A percentile compares a stretch with the other conserved stretches of the same genome.
These are phyloP conservation scores for Anguilla obscura DNA, from an alignment of 2,797 vertebrate genomes.

Conservation along the genomic window DNA sequence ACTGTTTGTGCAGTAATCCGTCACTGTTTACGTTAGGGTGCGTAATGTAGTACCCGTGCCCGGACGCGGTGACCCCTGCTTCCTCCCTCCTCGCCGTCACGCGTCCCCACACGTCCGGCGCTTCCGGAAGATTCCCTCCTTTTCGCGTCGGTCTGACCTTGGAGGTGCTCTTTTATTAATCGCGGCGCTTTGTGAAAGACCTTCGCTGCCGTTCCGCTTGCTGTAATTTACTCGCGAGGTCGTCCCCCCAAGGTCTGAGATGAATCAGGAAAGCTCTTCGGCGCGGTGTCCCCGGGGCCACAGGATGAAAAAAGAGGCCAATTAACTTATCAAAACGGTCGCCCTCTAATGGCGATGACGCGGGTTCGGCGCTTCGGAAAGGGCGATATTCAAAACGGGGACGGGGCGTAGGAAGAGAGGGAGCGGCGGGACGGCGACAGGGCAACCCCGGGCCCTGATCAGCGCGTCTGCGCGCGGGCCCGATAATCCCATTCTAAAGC, in stretches of 20 bases:
- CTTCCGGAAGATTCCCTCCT: too few relatives aligned
- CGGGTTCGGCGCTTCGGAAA: conserved; percentile 55
- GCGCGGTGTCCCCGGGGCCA: conserved; percentile 44
- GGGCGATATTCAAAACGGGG: conserved; percentile 53
- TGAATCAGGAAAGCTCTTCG: conserved; percentile 42
- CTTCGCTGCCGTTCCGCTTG: conserved; percentile 44
- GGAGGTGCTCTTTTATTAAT: conserved; percentile 25
- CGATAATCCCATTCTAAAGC: conserved; percentile 69
- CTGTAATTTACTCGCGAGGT: conserved; percentile 47
- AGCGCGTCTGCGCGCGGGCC: conserved; percentile 46
- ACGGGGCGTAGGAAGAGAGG: conserved; percentile 30
- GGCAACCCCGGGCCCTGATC: conserved; percentile 47
- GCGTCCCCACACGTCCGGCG: neutral
- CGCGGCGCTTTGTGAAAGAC: conserved; percentile 31
- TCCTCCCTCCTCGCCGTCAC: neutral
- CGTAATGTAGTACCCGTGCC: neutral
- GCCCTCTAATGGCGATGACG: conserved; percentile 52
- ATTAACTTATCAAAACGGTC: conserved; percentile 68
- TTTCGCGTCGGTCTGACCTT: neutral
- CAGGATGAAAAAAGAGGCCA: conserved; percentile 54
- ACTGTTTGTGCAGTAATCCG: neutral
- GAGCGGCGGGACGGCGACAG: conserved; percentile 58
- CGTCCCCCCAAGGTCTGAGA: conserved; percentile 37
- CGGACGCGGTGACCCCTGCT: neutral
- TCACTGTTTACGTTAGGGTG: neutral